Evolutionary conservation across 2,113 vertebrate species (phyloP).

Genomic region (Pao palembangensis): DNA sequence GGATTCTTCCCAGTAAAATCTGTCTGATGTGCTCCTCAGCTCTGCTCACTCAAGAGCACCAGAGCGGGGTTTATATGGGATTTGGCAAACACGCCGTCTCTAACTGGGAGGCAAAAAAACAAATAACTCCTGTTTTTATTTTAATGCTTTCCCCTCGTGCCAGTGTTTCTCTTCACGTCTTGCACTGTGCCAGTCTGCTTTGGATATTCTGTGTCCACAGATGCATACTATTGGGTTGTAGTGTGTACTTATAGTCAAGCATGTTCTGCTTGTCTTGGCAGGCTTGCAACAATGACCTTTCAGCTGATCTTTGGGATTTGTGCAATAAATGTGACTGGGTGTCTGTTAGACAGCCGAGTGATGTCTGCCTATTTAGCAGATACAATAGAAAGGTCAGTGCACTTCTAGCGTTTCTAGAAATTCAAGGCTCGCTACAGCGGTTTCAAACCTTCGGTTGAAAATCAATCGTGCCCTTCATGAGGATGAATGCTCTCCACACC

Average conservation of each 20-base stretch:
- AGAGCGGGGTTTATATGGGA: too few relatives aligned
- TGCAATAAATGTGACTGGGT: conserved; percentile 33
- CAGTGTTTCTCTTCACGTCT: too few relatives aligned
- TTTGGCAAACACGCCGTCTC: too few relatives aligned
- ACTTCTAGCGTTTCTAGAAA: conserved; percentile 31
- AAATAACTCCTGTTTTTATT: too few relatives aligned
- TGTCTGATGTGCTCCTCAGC: too few relatives aligned
- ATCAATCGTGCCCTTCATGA: conserved; percentile 62
- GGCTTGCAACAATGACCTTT: conserved; percentile 50
- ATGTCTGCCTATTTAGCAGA: conserved; percentile 58
- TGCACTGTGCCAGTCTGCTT: neutral
- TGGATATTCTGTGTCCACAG: neutral
- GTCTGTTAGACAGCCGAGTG: conserved; percentile 43
- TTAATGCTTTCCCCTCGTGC: too few relatives aligned
- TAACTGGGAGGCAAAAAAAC: too few relatives aligned
- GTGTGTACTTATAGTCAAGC: neutral
- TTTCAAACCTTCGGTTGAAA: conserved; percentile 51
- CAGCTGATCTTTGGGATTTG: conserved; percentile 52
- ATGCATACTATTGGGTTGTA: neutral
- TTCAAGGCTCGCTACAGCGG: conserved; percentile 41
- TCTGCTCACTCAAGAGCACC: too few relatives aligned
- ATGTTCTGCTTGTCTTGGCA: conserved; percentile 12
- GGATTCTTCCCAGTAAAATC: too few relatives aligned
- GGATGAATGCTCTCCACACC: conserved; percentile 16
- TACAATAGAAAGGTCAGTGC: conserved; percentile 59